These are phyloP conservation scores for Gasterosteus nipponicus DNA, from an alignment of 2,113 vertebrate species.

Conservation along the genomic window DNA sequence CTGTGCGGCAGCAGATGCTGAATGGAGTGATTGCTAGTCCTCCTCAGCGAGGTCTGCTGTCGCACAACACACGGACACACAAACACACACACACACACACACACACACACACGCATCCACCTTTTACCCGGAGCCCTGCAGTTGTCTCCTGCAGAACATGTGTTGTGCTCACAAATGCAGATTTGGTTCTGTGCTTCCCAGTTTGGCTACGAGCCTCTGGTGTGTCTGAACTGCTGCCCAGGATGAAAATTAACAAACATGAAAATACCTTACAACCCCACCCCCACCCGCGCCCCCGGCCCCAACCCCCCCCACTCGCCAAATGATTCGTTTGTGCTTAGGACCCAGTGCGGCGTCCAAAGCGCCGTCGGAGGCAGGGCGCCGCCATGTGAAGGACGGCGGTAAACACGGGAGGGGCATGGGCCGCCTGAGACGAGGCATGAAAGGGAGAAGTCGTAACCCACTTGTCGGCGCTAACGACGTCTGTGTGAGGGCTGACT, in stretches of 20 bases:
- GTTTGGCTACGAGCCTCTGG: slow-evolving; percentile 58
- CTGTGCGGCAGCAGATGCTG: slow-evolving; percentile 83
- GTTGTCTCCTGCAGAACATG: slow-evolving; percentile 61
- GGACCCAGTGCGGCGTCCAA: slow-evolving; percentile 45
- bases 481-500: slow-evolving; percentile 53
- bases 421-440: slow-evolving; percentile 53
- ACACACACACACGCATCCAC: slow-evolving; percentile 30
- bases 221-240: slow-evolving; percentile 66
- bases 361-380: slow-evolving; percentile 53
- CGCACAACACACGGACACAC: slow-evolving; percentile 45
- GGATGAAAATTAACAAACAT: slow-evolving; percentile 68
- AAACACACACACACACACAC: slow-evolving; percentile 36
- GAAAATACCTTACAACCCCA: slow-evolving; percentile 59
- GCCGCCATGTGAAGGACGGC: too few species aligned
- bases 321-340: slow-evolving; percentile 63
- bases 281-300: neutral
- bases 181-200: slow-evolving; percentile 51
- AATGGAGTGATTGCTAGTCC: slow-evolving; percentile 84
- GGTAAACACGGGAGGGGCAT: slow-evolving; percentile 24
- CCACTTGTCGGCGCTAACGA: slow-evolving; percentile 67
- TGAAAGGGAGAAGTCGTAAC: slow-evolving; percentile 65
- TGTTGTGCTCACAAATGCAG: slow-evolving; percentile 65
- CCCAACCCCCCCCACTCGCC: slow-evolving; percentile 20
- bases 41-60: slow-evolving; percentile 80
- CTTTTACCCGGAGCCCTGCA: slow-evolving; percentile 45